Base-by-base conservation (phyloP, 1,140 invertebrate genomes). In the Drosophila oshimai region DNA sequence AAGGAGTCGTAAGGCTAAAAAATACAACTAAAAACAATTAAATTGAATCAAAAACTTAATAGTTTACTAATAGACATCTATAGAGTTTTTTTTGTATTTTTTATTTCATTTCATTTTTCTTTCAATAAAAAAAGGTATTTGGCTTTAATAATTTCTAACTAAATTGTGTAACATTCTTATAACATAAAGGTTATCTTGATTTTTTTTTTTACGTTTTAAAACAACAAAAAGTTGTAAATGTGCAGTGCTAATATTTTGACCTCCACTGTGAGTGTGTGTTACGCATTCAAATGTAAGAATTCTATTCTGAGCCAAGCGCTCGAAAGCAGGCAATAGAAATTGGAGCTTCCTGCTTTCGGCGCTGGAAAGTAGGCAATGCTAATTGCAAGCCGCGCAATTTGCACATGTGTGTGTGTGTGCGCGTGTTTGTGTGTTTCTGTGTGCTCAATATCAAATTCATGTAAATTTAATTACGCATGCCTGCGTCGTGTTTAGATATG, bases 391-490 rank as follows among this genome's bases (percentile, higher is more conserved):
- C 57, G 53, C 57, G 46, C 20, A 6, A 36, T 26, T n/a, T 39
- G 28, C 13, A 22, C 36, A 29, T 33, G 51, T 34, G 58, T 47
- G 22, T 17, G 45, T 12, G 13, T 49, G 9, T 42, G 44, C 26
- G 37, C 37, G 24, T 51, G 18, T 49, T 10, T 46, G 22, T 42
- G 39, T 41, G 46, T 31, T 18, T 6, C 17, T 49, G 39, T 72
- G 57, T 84, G 74, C 78, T 80, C 75, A 86, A 84, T 84, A 84
- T 84, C 80, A 84, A 71, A 84, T 84, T 84, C 80, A 84, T 84
- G 80, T 84, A 84, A 86, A 84, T 84, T 84, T 84, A 84, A 84
- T 84, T 86, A 84, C 80, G 80, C 80, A 80, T 86, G 80, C 75
- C 67, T 70, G 71, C 75, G 47, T 72, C 80, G 49, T 86, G 80